Percentiles rank a stretch among this genome's conserved stretches.
Evolutionary conservation across 2,113 vertebrate genomes (phyloP).

Genomic region (Phaethon lepturus): DNA sequence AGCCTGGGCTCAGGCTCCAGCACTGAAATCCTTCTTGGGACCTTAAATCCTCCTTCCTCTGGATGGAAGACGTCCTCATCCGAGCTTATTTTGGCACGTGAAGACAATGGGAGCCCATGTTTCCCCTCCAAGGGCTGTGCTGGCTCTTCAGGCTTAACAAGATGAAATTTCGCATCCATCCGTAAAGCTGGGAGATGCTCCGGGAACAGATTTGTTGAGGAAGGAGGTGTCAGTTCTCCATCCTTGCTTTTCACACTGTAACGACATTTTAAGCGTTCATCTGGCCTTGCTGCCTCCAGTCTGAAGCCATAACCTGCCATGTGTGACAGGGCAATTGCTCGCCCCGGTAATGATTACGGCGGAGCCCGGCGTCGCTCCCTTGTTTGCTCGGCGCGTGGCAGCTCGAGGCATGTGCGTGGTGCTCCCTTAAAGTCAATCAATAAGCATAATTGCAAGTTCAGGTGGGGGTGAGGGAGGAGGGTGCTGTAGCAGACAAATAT

Average conservation of each 20-base stretch:
- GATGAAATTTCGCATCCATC: neutral
- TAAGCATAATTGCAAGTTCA: constrained; percentile 39
- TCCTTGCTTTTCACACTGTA: constrained; percentile 13
- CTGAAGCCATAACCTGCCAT: constrained; percentile 27
- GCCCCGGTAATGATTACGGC: neutral
- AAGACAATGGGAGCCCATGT: neutral
- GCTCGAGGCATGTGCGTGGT: neutral
- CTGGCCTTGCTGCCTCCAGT: constrained; percentile 56
- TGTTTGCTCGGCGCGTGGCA: neutral
- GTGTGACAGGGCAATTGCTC: constrained; percentile 49
- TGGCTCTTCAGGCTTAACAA: constrained; percentile 1
- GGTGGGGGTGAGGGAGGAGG: constrained; percentile 3
- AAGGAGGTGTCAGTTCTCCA: constrained; percentile 33
- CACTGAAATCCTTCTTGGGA: neutral
- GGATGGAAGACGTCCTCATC: neutral
- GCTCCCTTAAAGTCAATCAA: constrained; percentile 51
- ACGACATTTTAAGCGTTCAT: constrained; percentile 20
- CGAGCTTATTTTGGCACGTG: neutral
- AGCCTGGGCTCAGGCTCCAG: neutral
- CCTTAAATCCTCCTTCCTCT: neutral
- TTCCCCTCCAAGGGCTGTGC: neutral
- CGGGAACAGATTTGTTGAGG: constrained; percentile 26
- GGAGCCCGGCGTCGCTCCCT: neutral
- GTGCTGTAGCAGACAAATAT: constrained; percentile 22
- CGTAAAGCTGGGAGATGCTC: constrained; percentile 23